A percentile compares a stretch with the other conserved stretches of the same genome.
These are phyloP conservation scores for Salminus brasiliensis DNA, from an alignment of 2,113 vertebrate genomes.

Conservation along the genomic window DNA sequence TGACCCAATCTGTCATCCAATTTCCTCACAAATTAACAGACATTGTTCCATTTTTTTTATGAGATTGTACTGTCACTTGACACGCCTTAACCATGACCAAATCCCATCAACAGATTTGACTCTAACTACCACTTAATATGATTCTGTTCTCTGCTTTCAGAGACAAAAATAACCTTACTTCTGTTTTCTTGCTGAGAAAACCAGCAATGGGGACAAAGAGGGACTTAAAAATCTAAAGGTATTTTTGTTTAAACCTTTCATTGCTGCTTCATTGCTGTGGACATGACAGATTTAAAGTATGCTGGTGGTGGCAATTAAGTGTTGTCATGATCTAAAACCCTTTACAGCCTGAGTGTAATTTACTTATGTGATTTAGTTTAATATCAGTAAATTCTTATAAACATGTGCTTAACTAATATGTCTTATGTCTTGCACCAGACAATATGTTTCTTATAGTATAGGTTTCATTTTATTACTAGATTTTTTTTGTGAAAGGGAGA, in stretches of 20 bases:
- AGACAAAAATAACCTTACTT: not conserved
- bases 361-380: too few relatives aligned
- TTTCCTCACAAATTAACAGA: constrained; percentile 59
- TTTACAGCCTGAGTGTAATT: too few relatives aligned
- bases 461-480: too few relatives aligned
- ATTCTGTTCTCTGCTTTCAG: constrained; percentile 8
- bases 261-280: too few relatives aligned
- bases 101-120: constrained; percentile 44
- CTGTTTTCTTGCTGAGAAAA: not conserved
- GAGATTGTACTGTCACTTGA: constrained; percentile 49
- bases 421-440: too few relatives aligned
- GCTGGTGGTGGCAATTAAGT: too few relatives aligned
- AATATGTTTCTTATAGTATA: too few relatives aligned
- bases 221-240: not conserved
- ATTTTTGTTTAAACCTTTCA: not conserved
- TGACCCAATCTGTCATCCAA: constrained; percentile 38
- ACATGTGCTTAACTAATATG: too few relatives aligned
- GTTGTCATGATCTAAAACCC: too few relatives aligned
- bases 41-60: constrained; percentile 39
- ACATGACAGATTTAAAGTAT: not conserved
- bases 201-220: not conserved
- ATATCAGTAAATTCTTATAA: too few relatives aligned
- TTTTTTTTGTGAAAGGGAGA: too few relatives aligned
- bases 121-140: constrained; percentile 54
- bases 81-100: constrained; percentile 50